Conservation (phyloP, 2,888 invertebrate species). For the Mythimna lalbum region DNA sequence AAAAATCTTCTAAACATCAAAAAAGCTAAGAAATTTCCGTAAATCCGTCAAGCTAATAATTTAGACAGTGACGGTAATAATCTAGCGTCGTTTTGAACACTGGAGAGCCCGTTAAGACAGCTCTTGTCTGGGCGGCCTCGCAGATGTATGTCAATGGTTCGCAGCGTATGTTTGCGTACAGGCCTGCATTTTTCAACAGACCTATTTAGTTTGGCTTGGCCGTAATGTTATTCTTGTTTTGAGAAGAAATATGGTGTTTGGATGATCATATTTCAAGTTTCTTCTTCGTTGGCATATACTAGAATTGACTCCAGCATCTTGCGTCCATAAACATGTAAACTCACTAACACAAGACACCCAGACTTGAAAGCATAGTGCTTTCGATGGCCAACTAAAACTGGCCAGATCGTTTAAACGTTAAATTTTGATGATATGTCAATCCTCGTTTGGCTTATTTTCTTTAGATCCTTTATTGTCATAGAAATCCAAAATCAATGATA, state of each 20-base stretch:
- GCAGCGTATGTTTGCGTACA: conserved; percentile 1
- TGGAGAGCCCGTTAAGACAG: conserved; percentile 4
- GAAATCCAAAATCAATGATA: too few relatives aligned
- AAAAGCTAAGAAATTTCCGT: background rate
- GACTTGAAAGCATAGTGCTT: too few relatives aligned
- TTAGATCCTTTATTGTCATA: too few relatives aligned
- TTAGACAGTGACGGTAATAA: background rate
- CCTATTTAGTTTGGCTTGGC: background rate
- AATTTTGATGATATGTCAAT: too few relatives aligned
- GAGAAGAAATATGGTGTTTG: background rate
- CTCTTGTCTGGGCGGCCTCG: conserved; percentile 7
- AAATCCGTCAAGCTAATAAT: background rate
- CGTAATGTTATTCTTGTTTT: background rate
- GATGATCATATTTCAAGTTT: background rate
- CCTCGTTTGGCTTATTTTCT: too few relatives aligned
- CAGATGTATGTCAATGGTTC: conserved; percentile 26
- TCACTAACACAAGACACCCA: too few relatives aligned
- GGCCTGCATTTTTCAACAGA: background rate
- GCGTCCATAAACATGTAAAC: too few relatives aligned
- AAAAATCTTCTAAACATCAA: background rate
- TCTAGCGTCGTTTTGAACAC: background rate
- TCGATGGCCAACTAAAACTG: too few relatives aligned
- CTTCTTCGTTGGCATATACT: too few relatives aligned
- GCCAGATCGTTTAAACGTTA: too few relatives aligned
- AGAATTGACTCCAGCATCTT: too few relatives aligned